These are phyloP conservation scores for Zygogramma bicolorata DNA, from an alignment of 2,888 invertebrate species.

Conservation along the genomic window DNA sequence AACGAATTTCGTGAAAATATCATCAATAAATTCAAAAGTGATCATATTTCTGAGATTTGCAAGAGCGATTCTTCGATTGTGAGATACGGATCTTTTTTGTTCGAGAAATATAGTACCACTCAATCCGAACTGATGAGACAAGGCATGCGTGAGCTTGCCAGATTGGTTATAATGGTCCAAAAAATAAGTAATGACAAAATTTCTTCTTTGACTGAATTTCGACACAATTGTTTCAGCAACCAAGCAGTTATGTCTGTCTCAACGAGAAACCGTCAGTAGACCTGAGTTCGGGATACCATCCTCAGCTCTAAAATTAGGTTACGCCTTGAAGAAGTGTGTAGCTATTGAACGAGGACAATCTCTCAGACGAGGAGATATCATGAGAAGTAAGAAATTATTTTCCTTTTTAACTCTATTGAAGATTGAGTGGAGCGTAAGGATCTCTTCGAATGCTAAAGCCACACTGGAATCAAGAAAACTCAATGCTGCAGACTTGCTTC, in stretches of 20 bases:
- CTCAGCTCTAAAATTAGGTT: slow-evolving; percentile 40
- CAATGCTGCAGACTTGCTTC: slow-evolving; percentile 40
- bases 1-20: slow-evolving; percentile 5
- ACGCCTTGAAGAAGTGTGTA: slow-evolving; percentile 40
- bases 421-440: slow-evolving; percentile 40
- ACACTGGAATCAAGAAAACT: slow-evolving; percentile 38
- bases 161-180: background rate
- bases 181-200: background rate
- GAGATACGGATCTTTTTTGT: background rate
- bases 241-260: background rate
- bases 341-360: slow-evolving; percentile 36
- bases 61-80: background rate
- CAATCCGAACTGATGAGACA: slow-evolving; percentile 9
- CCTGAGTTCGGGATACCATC: slow-evolving; percentile 37
- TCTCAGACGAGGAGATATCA: slow-evolving; percentile 36
- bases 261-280: background rate
- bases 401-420: slow-evolving; percentile 37
- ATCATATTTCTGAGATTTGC: slow-evolving; percentile 9
- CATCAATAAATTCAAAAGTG: slow-evolving; percentile 3
- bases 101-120: slow-evolving; percentile 9
- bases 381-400: slow-evolving; percentile 29
- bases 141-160: slow-evolving; percentile 1
- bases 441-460: slow-evolving; percentile 40
- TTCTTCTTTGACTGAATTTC: slow-evolving; percentile 5
- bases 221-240: background rate